Conservation (phyloP, 2,113 vertebrate species). For the Junco hyemalis region DNA sequence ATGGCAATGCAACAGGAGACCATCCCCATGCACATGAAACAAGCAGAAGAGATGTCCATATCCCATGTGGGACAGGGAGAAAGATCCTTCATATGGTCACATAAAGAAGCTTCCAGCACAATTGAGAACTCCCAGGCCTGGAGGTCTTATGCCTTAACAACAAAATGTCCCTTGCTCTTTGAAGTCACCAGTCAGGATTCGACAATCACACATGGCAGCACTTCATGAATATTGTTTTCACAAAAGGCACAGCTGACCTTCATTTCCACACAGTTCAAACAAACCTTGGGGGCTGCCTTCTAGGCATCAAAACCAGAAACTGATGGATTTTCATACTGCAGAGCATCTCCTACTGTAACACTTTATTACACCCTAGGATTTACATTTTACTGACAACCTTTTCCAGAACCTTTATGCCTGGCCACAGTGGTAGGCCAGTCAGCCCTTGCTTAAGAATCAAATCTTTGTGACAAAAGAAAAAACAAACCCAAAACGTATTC, state of each 20-base stretch:
- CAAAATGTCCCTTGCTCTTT: background rate
- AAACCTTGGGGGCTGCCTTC: background rate
- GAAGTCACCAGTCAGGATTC: background rate
- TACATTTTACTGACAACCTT: background rate
- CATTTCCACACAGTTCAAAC: background rate
- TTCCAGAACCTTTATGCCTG: background rate
- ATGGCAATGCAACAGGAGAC: background rate
- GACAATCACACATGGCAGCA: background rate
- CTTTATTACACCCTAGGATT: background rate
- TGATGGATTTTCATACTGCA: background rate
- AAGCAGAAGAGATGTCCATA: background rate
- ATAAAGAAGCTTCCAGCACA: background rate
- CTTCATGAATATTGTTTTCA: background rate
- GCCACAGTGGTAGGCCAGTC: background rate
- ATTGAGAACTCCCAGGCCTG: background rate
- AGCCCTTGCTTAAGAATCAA: background rate
- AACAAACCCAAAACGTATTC: background rate
- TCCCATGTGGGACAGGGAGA: rapidly evolving
- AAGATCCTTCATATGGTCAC: rapidly evolving
- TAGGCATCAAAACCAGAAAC: background rate
- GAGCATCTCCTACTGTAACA: background rate
- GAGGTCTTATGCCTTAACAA: background rate
- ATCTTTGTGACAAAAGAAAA: background rate
- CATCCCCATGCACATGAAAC: background rate
- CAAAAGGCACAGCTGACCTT: background rate